A percentile compares a stretch with the other conserved stretches of the same genome.
Conservation (phyloP, 2,797 vertebrate genomes). For the Falco berigora region DNA sequence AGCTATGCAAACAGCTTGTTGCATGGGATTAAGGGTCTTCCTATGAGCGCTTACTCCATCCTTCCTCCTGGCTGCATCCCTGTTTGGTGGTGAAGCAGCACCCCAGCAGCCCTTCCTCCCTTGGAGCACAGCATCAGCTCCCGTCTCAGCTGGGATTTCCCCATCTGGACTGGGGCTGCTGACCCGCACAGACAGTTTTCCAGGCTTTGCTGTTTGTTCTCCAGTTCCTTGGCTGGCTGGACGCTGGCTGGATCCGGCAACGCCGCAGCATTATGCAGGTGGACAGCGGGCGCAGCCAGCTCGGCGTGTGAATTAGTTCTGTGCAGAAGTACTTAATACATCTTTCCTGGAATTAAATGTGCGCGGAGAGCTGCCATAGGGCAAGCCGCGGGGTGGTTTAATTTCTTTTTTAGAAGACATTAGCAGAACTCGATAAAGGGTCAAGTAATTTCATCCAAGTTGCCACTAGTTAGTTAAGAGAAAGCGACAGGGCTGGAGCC, state of each 20-base stretch:
- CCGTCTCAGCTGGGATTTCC: fast-evolving
- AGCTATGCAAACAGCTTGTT: neutral
- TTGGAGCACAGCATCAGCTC: neutral
- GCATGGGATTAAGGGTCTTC: neutral
- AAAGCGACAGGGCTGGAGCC: conserved; percentile 74
- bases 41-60: neutral
- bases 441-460: conserved; percentile 88
- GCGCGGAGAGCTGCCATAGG: conserved; percentile 71
- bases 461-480: conserved; percentile 81
- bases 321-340: conserved; percentile 80
- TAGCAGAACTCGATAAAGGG: conserved; percentile 86
- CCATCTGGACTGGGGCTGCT: neutral
- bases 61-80: neutral
- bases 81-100: fast-evolving
- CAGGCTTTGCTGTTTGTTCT: neutral
- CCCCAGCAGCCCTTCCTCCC: neutral
- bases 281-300: conserved; percentile 46
- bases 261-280: conserved; percentile 46
- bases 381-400: conserved; percentile 75
- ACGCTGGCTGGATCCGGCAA: fast-evolving
- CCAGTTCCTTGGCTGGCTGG: fast-evolving
- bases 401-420: conserved; percentile 86
- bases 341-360: conserved; percentile 85
- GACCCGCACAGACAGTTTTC: neutral
- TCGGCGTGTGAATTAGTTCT: conserved; percentile 74